Evolutionary conservation across 2,797 vertebrate genomes (phyloP).

Genomic region (Sebastes itinus): DNA sequence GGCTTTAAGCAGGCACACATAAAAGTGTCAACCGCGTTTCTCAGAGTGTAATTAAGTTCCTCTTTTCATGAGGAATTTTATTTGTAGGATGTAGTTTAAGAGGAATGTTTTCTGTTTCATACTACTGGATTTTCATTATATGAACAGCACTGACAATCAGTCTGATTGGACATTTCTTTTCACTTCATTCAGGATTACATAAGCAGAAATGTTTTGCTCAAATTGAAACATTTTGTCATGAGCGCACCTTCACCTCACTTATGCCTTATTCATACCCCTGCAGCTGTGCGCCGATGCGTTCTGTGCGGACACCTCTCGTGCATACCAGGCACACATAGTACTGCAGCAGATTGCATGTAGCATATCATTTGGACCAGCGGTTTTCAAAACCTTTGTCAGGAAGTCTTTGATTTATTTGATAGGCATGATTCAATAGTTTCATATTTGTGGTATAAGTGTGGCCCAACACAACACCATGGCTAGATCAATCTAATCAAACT

Average conservation of each 20-base stretch:
- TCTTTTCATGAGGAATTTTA: neutral
- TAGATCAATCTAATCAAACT: too few relatives aligned
- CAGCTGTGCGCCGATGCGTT: too few relatives aligned
- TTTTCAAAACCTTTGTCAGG: too few relatives aligned
- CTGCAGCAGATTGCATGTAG: too few relatives aligned
- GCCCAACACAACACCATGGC: too few relatives aligned
- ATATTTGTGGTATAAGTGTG: fast-evolving
- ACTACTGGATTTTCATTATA: neutral
- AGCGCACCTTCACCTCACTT: neutral
- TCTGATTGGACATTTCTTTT: neutral
- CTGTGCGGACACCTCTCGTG: too few relatives aligned
- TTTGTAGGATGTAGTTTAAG: neutral
- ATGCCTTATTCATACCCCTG: too few relatives aligned
- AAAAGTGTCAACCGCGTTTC: neutral
- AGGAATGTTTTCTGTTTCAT: neutral
- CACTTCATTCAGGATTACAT: neutral
- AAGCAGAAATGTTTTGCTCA: neutral
- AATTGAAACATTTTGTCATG: neutral
- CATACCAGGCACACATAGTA: too few relatives aligned
- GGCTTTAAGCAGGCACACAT: neutral
- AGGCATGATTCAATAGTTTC: too few relatives aligned
- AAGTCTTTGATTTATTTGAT: too few relatives aligned
- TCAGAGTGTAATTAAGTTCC: neutral
- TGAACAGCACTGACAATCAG: neutral
- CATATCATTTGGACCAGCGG: too few relatives aligned